These are phyloP conservation scores for Cosmorhoe ocellata DNA, from an alignment of 2,888 invertebrate genomes.

Conservation along the genomic window DNA sequence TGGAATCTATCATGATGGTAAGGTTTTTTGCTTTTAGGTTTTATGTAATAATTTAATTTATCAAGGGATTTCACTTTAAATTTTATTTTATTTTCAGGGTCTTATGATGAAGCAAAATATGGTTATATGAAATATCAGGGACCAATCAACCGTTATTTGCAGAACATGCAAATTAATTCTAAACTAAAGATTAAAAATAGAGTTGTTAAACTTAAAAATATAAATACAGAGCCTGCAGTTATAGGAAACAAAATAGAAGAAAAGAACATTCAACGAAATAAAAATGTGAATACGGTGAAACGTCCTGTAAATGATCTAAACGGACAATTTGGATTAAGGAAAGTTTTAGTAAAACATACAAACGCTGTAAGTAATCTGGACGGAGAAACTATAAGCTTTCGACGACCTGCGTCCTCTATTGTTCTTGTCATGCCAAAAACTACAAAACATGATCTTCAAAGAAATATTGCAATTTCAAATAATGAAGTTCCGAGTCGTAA, in stretches of 20 bases:
- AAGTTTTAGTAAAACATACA: not conserved
- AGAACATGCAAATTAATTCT: not conserved
- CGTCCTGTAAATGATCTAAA: not conserved
- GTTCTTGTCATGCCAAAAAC: no score
- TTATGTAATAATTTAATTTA: no score
- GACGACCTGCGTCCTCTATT: no score
- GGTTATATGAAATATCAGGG: conserved; percentile 57
- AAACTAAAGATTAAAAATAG: not conserved
- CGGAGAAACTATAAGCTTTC: no score
- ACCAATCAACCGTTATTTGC: conserved; percentile 20
- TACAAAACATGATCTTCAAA: not conserved
- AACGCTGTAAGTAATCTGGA: not conserved
- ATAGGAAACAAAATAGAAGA: not conserved
- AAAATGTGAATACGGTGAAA: not conserved
- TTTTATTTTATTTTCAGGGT: conserved; percentile 45
- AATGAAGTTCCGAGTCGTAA: no score
- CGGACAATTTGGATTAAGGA: conserved; percentile 2
- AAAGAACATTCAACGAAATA: not conserved
- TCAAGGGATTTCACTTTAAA: not conserved
- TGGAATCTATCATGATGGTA: conserved; percentile 66
- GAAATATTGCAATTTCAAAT: not conserved
- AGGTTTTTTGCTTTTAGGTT: no score
- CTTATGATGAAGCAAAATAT: conserved; percentile 65
- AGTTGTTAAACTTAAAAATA: not conserved
- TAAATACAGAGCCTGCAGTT: not conserved